Conservation (phyloP, 2,797 vertebrate genomes). For the Onychomys torridus region DNA sequence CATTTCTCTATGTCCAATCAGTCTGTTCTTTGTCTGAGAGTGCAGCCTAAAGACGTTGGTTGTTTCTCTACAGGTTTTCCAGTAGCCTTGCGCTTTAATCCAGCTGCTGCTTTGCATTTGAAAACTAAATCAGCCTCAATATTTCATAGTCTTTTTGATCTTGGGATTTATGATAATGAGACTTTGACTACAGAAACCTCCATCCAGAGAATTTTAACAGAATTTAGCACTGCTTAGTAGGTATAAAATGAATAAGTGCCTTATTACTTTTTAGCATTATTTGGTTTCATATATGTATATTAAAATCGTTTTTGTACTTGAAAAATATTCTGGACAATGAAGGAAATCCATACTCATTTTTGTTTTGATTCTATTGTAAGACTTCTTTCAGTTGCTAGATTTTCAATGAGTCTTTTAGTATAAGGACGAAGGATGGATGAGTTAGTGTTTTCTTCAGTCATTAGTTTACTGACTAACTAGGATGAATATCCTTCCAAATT, state of each 20-base stretch:
- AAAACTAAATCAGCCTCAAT: conserved; percentile 76
- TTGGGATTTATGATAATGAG: conserved; percentile 79
- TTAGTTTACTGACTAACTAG: neutral
- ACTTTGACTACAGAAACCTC: conserved; percentile 38
- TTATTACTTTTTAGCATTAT: conserved; percentile 54
- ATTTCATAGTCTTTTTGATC: conserved; percentile 78
- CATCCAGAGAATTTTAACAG: neutral
- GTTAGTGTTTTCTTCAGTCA: neutral
- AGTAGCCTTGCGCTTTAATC: conserved; percentile 62
- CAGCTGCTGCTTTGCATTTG: conserved; percentile 81
- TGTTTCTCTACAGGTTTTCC: conserved; percentile 67
- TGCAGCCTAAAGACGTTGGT: conserved; percentile 40
- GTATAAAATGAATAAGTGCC: conserved; percentile 47
- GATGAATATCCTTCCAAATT: neutral
- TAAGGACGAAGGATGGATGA: neutral
- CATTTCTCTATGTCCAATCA: conserved; percentile 60
- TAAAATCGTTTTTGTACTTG: conserved; percentile 50
- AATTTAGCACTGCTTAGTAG: conserved; percentile 69
- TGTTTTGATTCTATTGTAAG: neutral
- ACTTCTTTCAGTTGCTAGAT: neutral
- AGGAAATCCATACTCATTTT: neutral
- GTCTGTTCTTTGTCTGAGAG: conserved; percentile 68
- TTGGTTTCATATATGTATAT: conserved; percentile 44
- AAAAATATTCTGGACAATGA: conserved; percentile 37
- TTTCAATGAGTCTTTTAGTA: conserved; percentile 37